Base-by-base conservation (phyloP, 2,888 invertebrate genomes). In the Dioctria linearis region DNA sequence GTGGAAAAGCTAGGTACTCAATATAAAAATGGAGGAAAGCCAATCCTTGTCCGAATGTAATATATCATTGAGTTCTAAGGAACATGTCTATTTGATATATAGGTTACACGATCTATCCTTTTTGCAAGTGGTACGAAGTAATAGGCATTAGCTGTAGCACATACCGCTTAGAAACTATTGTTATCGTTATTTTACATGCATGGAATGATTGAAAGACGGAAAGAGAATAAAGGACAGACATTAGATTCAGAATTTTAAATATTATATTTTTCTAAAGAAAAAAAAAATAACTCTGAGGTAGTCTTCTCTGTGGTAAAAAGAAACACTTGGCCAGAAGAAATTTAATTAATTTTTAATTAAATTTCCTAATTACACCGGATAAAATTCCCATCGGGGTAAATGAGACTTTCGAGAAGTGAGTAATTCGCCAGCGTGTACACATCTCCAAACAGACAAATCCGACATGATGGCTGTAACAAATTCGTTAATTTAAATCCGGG, bases 401-500 rank as follows among this genome's bases (percentile, higher is more conserved):
- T 4, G 63, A 63, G 63, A 54, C 4, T 54, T 54, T 63, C 37
- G 3, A 8, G 13, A 37, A 63, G 11, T 8, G 25, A 25, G n/a
- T 40, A 9, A 11, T 63, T 63, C 40, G 39, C 37, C 9, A 25
- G 37, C 63, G 63, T 37, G 39, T 37, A 63, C 63, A 63, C 40
- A 63, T 63, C 63, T 40, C 73, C 13, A 42, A 65, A 9, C 65
- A 37, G 65, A 40, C 9, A n/a, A 39, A 40, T 37, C 9, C 69
- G 51, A 11, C 51, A 51, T 51, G 42, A 39, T 40, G 37, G 39
- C 59, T 43, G 54, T 49, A 59, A 69, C 59, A 75, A 75, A 75
- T 59, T 75, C 59, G 73, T 75, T 75, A 57, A 75, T 59, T 57
- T 75, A 59, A 57, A 75, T 75, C 73, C 11, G 25, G 40, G 73